Conservation (phyloP, 2,888 invertebrate species). For the Formica aserva region DNA sequence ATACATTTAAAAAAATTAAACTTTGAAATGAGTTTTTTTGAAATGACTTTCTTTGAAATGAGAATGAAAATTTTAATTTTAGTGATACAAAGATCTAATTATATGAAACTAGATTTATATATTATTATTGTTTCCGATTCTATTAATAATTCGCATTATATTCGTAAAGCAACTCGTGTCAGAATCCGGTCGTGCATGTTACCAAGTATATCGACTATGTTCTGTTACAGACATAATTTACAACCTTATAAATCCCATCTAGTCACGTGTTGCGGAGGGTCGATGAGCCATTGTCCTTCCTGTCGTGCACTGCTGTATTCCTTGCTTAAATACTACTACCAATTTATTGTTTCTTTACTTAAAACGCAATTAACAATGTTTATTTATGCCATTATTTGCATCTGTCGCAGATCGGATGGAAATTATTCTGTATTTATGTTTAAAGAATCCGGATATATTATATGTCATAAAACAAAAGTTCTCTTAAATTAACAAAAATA, state of each 20-base stretch:
- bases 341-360: constrained; percentile 46
- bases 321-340: constrained; percentile 31
- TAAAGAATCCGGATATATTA: background rate
- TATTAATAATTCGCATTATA: background rate
- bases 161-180: constrained; percentile 41
- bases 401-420: background rate
- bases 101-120: background rate
- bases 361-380: constrained; percentile 23
- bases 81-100: background rate
- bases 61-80: background rate
- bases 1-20: background rate
- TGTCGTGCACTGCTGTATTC: constrained; percentile 20
- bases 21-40: background rate
- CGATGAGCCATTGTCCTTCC: constrained; percentile 49
- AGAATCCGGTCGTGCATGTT: constrained; percentile 54
- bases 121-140: constrained; percentile 2
- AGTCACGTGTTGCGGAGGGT: constrained; percentile 47
- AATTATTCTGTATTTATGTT: constrained; percentile 15
- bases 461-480: background rate
- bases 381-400: constrained; percentile 10
- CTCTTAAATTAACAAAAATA: background rate
- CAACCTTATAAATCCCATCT: constrained; percentile 68
- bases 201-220: constrained; percentile 75
- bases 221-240: constrained; percentile 80
- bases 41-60: background rate